phyloP scores from a whole-genome alignment of 2,888 invertebrate genomes.

The Octonoba sinensis region DNA sequence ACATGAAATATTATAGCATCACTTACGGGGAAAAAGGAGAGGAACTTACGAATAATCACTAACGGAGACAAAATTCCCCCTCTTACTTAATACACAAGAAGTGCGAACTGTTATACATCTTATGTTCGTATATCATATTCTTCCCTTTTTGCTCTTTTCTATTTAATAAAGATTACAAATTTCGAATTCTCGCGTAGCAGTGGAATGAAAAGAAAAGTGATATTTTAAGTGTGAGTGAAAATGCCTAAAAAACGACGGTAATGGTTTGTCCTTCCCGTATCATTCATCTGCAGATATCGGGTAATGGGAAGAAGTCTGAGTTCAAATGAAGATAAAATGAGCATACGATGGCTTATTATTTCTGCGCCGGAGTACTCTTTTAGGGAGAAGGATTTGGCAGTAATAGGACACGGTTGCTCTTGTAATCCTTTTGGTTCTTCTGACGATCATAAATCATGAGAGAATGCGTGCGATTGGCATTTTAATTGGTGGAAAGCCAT shows the following conservation, averaged over 20 bases:
- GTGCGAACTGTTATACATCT: not conserved
- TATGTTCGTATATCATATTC: not conserved
- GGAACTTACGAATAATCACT: conserved; percentile 13
- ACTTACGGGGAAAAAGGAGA: conserved; percentile 6
- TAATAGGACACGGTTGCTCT: too few species aligned
- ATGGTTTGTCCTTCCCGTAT: conserved; percentile 48
- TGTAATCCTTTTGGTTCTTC: not conserved
- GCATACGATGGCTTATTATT: not conserved
- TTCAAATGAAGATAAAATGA: conserved; percentile 28
- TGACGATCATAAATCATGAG: not conserved
- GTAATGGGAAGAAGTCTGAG: not conserved
- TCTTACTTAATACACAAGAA: conserved; percentile 14
- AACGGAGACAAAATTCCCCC: conserved; percentile 12
- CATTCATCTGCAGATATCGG: conserved; percentile 26
- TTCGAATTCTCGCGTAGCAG: conserved; percentile 8
- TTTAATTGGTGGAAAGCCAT: too few species aligned
- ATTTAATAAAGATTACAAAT: conserved; percentile 35
- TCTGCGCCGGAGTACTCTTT: not conserved
- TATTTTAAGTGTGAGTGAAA: conserved; percentile 40
- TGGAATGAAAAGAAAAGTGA: conserved; percentile 38
- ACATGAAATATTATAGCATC: conserved; percentile 45
- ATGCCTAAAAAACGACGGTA: conserved; percentile 33
- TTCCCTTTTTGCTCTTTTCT: conserved; percentile 12
- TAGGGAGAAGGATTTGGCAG: too few species aligned
- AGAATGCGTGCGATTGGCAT: too few species aligned